Percentiles rank a stretch among this genome's conserved stretches.
Evolutionary conservation across 1,140 invertebrate species (phyloP).

Genomic region (Atta colombica): DNA sequence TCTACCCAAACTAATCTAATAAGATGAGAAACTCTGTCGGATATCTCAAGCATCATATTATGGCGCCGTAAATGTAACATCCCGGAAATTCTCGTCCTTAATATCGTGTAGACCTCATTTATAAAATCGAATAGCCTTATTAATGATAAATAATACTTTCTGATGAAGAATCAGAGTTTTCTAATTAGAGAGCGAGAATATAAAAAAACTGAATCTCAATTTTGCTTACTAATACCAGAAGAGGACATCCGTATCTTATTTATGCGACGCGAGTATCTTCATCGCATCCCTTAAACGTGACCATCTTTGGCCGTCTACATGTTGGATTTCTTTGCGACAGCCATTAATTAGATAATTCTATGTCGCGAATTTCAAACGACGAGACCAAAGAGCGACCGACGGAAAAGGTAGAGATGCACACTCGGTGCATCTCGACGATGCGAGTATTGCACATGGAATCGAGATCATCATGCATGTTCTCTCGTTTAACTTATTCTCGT

Average conservation of each 20-base stretch:
- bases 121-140: neutral
- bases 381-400: too few relatives aligned
- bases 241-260: neutral
- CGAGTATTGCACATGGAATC: conserved; percentile 1
- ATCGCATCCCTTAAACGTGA: conserved; percentile 19
- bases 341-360: conserved; percentile 77
- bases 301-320: conserved; percentile 66
- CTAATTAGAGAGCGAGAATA: neutral
- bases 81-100: neutral
- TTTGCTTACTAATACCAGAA: neutral
- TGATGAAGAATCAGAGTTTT: neutral
- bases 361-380: conserved; percentile 48
- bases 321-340: conserved; percentile 48
- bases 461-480: conserved; percentile 7
- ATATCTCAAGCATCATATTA: conserved; percentile 18
- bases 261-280: neutral
- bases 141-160: too few relatives aligned
- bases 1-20: conserved; percentile 26
- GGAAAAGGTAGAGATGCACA: too few relatives aligned
- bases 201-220: neutral
- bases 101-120: neutral
- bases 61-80: neutral
- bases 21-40: conserved; percentile 3
- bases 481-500: neutral
- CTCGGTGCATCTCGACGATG: too few relatives aligned